Evolutionary conservation across 2,113 vertebrate genomes (phyloP).

Genomic region (Ochotona princeps): DNA sequence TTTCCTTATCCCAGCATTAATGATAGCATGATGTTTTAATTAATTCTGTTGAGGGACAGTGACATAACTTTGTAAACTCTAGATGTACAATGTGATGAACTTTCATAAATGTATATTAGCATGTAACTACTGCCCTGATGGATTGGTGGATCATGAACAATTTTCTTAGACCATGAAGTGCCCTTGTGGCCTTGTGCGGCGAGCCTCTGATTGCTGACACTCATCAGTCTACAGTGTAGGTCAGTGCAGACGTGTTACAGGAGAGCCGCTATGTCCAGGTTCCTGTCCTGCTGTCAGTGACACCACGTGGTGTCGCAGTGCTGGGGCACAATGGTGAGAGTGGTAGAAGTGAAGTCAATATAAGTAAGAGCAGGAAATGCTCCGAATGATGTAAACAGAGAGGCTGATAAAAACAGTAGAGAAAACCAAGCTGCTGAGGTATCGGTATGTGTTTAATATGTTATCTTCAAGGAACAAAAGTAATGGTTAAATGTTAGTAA

Average conservation of each 20-base stretch:
- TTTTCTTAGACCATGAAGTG: not conserved
- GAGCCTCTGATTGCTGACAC: not conserved
- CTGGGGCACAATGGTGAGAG: too few relatives aligned
- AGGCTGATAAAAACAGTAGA: too few relatives aligned
- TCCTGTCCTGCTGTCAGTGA: too few relatives aligned
- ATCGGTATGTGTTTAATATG: too few relatives aligned
- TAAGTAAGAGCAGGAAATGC: too few relatives aligned
- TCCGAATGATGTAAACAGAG: too few relatives aligned
- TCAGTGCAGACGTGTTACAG: not conserved
- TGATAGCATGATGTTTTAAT: not conserved
- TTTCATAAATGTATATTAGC: not conserved
- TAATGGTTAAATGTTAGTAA: too few relatives aligned
- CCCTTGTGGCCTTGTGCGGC: not conserved
- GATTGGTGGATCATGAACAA: not conserved
- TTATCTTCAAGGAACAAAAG: too few relatives aligned
- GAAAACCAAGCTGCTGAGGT: too few relatives aligned
- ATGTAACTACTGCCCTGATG: not conserved
- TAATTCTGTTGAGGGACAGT: not conserved
- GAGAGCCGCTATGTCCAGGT: too few relatives aligned
- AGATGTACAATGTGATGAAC: not conserved
- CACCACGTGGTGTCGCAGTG: too few relatives aligned
- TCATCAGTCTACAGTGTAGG: not conserved
- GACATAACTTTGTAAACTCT: conserved; percentile 2
- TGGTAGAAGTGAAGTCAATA: too few relatives aligned
- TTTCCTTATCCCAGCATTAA: conserved; percentile 4